Evolutionary conservation across 64 coral and sea anemone genomes (phyloP).

Genomic region (Porites lutea): DNA sequence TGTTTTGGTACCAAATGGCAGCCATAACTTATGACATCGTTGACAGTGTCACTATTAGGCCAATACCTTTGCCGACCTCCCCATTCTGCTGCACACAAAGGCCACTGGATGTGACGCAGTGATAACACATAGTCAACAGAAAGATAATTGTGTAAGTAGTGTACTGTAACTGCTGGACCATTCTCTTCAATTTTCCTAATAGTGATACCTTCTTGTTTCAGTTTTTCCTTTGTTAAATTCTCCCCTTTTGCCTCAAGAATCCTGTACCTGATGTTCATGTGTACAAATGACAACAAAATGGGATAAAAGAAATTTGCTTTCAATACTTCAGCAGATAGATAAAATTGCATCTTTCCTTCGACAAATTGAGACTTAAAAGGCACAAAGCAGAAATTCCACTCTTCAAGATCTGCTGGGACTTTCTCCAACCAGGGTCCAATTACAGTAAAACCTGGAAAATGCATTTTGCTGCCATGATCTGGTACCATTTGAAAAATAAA

Average conservation of each 20-base stretch:
- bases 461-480: constrained; percentile 22
- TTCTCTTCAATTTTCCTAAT: constrained; percentile 47
- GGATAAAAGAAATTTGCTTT: constrained; percentile 26
- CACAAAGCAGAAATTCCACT: constrained; percentile 51
- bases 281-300: constrained; percentile 28
- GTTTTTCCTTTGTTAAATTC: constrained; percentile 16
- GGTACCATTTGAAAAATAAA: constrained; percentile 27
- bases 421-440: constrained; percentile 41
- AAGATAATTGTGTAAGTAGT: constrained; percentile 23
- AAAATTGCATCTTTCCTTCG: constrained; percentile 8
- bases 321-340: constrained; percentile 34
- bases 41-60: constrained; percentile 44
- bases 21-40: constrained; percentile 24
- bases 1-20: constrained; percentile 45
- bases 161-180: constrained; percentile 45
- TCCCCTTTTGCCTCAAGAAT: constrained; percentile 38
- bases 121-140: constrained; percentile 58
- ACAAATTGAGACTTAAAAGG: background rate
- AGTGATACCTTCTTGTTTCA: constrained; percentile 38
- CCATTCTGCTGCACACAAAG: constrained; percentile 30
- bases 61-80: constrained; percentile 34
- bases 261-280: constrained; percentile 5
- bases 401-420: constrained; percentile 35
- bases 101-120: constrained; percentile 33
- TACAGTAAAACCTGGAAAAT: constrained; percentile 47